Base-by-base conservation (phyloP, 2,888 invertebrate species). In the Polylopha cassiicola region DNA sequence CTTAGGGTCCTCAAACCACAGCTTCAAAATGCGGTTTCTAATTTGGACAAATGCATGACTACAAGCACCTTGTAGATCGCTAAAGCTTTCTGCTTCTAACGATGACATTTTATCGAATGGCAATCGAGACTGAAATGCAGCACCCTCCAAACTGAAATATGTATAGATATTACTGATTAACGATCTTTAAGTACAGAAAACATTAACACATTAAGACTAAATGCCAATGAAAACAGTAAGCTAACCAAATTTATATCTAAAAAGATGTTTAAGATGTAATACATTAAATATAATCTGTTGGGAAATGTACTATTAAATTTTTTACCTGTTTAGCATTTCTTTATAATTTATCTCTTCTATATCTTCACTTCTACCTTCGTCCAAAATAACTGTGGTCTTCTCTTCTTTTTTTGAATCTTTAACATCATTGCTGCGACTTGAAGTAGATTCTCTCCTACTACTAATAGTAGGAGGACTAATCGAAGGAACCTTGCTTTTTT, bases 1-100 rank as follows among this genome's bases (percentile, higher is more conserved):
- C 64, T 95, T 96, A 0, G 98, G 97, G 81, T 98, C 95, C 60
- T 96, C 95, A 46, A 98, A 88, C 99, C 99, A 99, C 73, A 97
- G 87, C 79, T 98, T 97, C 11, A 98, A 78, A 48, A 98, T 85
- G 49, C 96, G 88, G 70, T 98, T 98, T 44, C 98, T 89, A 47
- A 98, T 92, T 69, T 97, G 95, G 9, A 98, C 87, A 73, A 97
- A 98, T 11, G 97, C 91, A 73, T 95, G 93, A 21, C 94, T 90
- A 1, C 94, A 92, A 7, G 94, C 91, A 46, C 92, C 91, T 34
- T 94, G 91, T 11, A 98, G 90, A 66, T 98, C 98, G 2, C 95
- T 93, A 73, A 99, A 98, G 66, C 95, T 95, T 31, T 95, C 94
- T 0, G 95, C 95, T 87, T 99, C 98, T 18, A 94, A 90, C 0